Percentiles rank a stretch among this genome's conserved stretches.
phyloP scores from a whole-genome alignment of 1,140 invertebrate species.

The Berghia stephanieae region DNA sequence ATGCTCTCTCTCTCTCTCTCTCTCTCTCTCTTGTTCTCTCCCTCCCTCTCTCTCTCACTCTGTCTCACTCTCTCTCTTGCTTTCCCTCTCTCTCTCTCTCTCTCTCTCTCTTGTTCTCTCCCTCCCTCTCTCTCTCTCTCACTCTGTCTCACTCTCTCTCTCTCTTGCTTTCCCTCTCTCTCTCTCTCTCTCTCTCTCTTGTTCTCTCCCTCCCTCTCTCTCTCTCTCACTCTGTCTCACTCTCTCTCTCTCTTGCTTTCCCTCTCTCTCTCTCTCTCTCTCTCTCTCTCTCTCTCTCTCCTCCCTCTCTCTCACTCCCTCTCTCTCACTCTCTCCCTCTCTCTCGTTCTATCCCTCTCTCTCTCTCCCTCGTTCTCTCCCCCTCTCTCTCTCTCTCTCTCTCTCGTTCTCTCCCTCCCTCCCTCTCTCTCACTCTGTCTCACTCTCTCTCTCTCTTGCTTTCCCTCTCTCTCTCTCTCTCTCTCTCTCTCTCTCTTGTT shows the following conservation, averaged over 20 bases:
- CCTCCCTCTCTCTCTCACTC: not conserved
- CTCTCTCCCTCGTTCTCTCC: not conserved
- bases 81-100: constrained; percentile 1
- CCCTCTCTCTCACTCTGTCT: too few species aligned
- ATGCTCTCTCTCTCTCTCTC: not conserved
- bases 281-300: not conserved
- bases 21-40: not conserved
- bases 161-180: too few species aligned
- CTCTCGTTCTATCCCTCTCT: too few species aligned
- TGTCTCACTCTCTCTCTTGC: too few species aligned
- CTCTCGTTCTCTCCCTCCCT: too few species aligned
- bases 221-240: too few species aligned
- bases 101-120: not conserved
- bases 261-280: not conserved
- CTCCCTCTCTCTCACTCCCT: not conserved
- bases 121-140: not conserved
- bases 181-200: constrained; percentile 3
- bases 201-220: too few species aligned
- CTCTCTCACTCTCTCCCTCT: too few species aligned
- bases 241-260: too few species aligned
- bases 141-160: not conserved
- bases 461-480: too few species aligned
- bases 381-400: not conserved
- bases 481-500: too few species aligned
- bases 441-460: too few species aligned